Conservation (phyloP, 2,797 vertebrate species). For the Pantherophis alleghaniensis region DNA sequence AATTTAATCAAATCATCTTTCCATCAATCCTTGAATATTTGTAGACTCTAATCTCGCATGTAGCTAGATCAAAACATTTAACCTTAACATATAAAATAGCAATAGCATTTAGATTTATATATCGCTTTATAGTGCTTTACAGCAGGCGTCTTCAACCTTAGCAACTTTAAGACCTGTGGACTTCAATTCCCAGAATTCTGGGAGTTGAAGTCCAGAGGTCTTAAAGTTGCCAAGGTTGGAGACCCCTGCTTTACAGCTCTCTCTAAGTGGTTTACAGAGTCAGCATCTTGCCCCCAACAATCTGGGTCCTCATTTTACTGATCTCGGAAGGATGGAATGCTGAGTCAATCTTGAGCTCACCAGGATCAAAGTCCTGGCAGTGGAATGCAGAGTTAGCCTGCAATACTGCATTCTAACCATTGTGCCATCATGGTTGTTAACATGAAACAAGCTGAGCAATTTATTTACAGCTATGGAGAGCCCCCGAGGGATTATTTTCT, state of each 20-base stretch:
- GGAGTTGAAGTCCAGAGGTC: no score
- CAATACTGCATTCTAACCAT: not conserved
- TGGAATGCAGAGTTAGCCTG: not conserved
- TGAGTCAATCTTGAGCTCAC: not conserved
- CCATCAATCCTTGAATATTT: not conserved
- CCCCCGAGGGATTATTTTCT: not conserved
- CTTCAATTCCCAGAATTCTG: no score
- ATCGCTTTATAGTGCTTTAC: no score
- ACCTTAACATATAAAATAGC: not conserved
- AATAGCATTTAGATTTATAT: no score
- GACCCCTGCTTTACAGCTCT: no score
- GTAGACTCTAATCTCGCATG: not conserved
- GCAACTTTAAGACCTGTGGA: no score
- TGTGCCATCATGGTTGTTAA: not conserved
- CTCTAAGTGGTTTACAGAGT: no score
- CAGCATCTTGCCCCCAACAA: no score
- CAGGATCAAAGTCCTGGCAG: no score
- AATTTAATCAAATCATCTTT: not conserved
- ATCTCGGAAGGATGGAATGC: not conserved
- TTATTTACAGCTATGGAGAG: not conserved
- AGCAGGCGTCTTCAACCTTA: no score
- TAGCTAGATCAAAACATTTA: not conserved
- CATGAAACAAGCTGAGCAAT: not conserved
- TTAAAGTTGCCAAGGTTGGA: no score
- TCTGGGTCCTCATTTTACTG: not conserved